phyloP scores from a whole-genome alignment of 35 echinoderm and acorn worm genomes.

The Stichopus chloronotus region DNA sequence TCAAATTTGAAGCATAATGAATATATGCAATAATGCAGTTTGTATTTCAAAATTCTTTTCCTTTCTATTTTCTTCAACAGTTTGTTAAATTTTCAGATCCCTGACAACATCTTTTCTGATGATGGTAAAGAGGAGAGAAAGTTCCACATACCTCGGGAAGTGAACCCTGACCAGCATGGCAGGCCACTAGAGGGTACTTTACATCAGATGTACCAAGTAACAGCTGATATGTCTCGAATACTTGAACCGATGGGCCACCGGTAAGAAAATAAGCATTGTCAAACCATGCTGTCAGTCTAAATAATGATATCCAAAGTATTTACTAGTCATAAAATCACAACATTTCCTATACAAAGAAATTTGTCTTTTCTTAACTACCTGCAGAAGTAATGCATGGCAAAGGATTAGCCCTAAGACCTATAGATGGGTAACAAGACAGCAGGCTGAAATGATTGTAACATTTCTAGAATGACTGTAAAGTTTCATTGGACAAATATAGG shows the following conservation, averaged over 20 bases:
- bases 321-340: too few relatives aligned
- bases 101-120: constrained; percentile 40
- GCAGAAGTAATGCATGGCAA: too few relatives aligned
- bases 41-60: background rate
- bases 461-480: too few relatives aligned
- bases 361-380: too few relatives aligned
- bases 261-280: constrained; percentile 51
- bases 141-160: constrained; percentile 31
- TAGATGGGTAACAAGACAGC: too few relatives aligned
- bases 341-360: too few relatives aligned
- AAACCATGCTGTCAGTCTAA: too few relatives aligned
- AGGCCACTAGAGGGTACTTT: background rate
- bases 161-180: background rate
- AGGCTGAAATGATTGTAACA: too few relatives aligned
- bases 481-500: too few relatives aligned
- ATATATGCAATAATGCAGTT: background rate
- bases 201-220: constrained; percentile 69
- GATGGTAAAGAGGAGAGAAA: constrained; percentile 6
- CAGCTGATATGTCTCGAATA: constrained; percentile 66
- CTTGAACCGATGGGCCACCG: constrained; percentile 65
- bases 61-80: constrained; percentile 3
- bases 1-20: too few relatives aligned
- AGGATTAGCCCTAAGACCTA: too few relatives aligned
- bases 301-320: too few relatives aligned
- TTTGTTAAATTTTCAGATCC: constrained; percentile 42